phyloP scores from a whole-genome alignment of 1,140 invertebrate genomes.

The Pogonus chalceus region DNA sequence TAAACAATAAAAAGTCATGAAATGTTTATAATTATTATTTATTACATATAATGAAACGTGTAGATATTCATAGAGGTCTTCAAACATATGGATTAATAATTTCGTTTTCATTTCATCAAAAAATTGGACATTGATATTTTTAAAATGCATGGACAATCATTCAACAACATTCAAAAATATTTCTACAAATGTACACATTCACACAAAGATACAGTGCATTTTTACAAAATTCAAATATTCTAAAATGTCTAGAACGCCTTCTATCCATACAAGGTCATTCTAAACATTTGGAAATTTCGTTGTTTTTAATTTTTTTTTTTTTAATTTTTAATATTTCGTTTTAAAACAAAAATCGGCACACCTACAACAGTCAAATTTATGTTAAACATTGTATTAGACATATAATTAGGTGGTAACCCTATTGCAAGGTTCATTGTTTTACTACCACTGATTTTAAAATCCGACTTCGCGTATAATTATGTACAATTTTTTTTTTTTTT shows the following conservation, averaged over 20 bases:
- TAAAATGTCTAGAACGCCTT: background rate
- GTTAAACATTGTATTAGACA: background rate
- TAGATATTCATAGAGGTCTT: background rate
- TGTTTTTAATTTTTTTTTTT: background rate
- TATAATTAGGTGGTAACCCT: background rate
- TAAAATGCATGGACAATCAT: no score
- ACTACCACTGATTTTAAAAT: background rate
- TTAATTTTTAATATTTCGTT: background rate
- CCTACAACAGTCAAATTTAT: background rate
- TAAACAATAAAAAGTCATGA: background rate
- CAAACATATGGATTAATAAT: background rate
- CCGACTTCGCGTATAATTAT: background rate
- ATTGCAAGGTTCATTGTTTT: background rate
- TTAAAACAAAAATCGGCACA: background rate
- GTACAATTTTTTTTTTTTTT: constrained; percentile 2
- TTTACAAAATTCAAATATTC: background rate
- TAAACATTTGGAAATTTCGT: background rate
- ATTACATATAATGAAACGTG: background rate
- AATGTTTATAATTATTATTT: background rate
- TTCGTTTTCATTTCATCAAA: background rate
- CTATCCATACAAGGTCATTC: background rate
- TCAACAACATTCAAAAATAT: background rate
- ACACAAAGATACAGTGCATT: constrained; percentile 1
- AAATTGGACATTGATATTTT: constrained; percentile 1
- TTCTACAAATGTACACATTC: background rate